Conservation (phyloP, 2,888 invertebrate genomes). For the Bibio marci region DNA sequence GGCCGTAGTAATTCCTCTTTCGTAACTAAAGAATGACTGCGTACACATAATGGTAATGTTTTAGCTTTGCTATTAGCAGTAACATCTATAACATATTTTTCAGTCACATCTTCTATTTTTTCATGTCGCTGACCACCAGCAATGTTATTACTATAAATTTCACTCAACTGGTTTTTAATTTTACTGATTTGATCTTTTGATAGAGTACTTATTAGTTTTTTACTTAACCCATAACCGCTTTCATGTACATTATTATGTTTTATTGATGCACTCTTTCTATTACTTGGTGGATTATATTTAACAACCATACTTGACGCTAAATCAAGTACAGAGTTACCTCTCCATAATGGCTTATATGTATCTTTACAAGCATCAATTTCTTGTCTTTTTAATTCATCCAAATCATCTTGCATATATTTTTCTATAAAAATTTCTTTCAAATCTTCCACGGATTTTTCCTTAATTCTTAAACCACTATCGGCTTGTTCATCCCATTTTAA, state of each 20-base stretch:
- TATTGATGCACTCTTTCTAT: conserved; percentile 23
- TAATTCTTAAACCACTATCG: conserved; percentile 60
- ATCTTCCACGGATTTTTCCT: conserved; percentile 78
- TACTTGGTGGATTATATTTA: conserved; percentile 33
- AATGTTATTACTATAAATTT: conserved; percentile 55
- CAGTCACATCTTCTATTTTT: conserved; percentile 22
- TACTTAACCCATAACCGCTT: conserved; percentile 46
- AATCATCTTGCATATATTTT: conserved; percentile 31
- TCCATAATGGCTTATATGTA: conserved; percentile 64
- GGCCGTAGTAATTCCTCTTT: conserved; percentile 27
- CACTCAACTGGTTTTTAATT: conserved; percentile 60
- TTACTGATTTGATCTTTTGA: conserved; percentile 70
- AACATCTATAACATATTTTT: conserved; percentile 46
- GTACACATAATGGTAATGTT: conserved; percentile 31
- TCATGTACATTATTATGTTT: conserved; percentile 29
- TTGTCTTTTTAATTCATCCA: conserved; percentile 29
- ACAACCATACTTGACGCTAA: conserved; percentile 53
- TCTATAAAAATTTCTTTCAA: conserved; percentile 59
- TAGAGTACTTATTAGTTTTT: conserved; percentile 64
- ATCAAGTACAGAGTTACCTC: conserved; percentile 67
- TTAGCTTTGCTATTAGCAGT: conserved; percentile 23
- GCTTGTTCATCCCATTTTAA: conserved; percentile 58
- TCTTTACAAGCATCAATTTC: conserved; percentile 39
- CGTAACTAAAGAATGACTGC: conserved; percentile 38
- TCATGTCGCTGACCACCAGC: conserved; percentile 24